Evolutionary conservation across 2,113 vertebrate species (phyloP), one percentile per base, ranked within the genome.

Genomic region (Chionodraco myersi): DNA sequence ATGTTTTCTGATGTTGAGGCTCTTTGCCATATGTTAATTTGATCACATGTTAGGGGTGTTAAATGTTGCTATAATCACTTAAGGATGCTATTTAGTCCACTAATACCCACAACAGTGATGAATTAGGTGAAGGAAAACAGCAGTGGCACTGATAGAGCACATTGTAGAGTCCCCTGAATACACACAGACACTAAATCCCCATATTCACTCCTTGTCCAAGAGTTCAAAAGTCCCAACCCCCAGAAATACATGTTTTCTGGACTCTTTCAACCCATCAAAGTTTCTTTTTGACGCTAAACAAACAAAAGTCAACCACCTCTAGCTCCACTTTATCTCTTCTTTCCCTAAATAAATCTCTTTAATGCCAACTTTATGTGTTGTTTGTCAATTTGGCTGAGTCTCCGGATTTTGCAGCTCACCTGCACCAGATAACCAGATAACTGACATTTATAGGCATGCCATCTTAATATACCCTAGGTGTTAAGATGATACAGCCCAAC

Each of bases 401-500:
- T 66, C 77, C 63, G 82, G 84, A 75, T 88, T 79, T 75, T 36
- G 67, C 44, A 77, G 69, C 80, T 87, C 79, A 84, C 86, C 85
- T 90, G 73, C 68, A 77, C 48, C 72, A 77, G 86, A 92, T 89
- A 79, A 84, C 62, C 80, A 82, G 82, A 86, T 81, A 88, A 45
- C 8, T 72, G 78, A 56, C 71, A 60, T 54, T 58, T 58, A 82
- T 21, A 62, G 61, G 65, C 36, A n/a, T 77, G 74, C 21, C 72
- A 90, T 68, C 62, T 58, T 67, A 60, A 75, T 85, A 91, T 94
- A 96, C 14, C 14, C 49, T 51, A 64, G 95, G 95, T 96, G 95
- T 94, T 89, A 88, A 91, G 86, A 89, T 90, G 93, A 92, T 80
- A 84, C 93, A 92, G 92, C 93, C 93, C 88, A 93, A 92, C 21